Base-by-base conservation (phyloP, 2,888 invertebrate species). In the Tenthredo mesomela region DNA sequence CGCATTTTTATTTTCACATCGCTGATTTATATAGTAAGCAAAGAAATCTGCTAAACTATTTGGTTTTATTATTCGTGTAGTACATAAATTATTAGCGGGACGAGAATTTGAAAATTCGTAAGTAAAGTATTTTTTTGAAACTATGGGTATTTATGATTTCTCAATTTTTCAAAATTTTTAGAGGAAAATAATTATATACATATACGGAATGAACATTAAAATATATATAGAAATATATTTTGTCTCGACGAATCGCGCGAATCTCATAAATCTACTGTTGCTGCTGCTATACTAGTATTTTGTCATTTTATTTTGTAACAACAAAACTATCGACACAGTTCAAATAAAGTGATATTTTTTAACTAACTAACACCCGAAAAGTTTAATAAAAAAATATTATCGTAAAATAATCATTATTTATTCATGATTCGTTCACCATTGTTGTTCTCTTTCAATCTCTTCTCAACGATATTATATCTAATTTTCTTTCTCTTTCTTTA, bases 301-400 rank as follows among this genome's bases (percentile, higher is more conserved):
- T 75, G 86, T 85, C 84, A 85, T 87, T 89, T 88, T 85, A 85
- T 87, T 88, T 87, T 87, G 87, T 87, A 85, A 85, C 85, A 85
- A 85, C 84, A 85, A 33, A 40, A 61, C 80, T 75, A 85, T 70
- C 85, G 65, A 86, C 71, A 86, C 86, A 88, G 86, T 87, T 87
- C 85, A 85, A 88, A 89, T 87, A 88, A 89, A 89, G 88, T 86
- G 87, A 89, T 89, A 89, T 88, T 85, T 87, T 89, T 89, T 87
- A 87, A 89, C 87, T 80, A 80, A 80, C 80, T 15, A 40, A 21
- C 61, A 61, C 12, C 29, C 29, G 54, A 37, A 40, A 67, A 9
- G 21, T 58, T 58, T n/a, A 21, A 58, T 58, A 33, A 67, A 67
- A 67, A 33, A 67, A 67, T 67, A 6, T 67, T 61, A 61, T 67